Conservation (phyloP, 2,888 invertebrate species). For the Trichopria drosophilae region DNA sequence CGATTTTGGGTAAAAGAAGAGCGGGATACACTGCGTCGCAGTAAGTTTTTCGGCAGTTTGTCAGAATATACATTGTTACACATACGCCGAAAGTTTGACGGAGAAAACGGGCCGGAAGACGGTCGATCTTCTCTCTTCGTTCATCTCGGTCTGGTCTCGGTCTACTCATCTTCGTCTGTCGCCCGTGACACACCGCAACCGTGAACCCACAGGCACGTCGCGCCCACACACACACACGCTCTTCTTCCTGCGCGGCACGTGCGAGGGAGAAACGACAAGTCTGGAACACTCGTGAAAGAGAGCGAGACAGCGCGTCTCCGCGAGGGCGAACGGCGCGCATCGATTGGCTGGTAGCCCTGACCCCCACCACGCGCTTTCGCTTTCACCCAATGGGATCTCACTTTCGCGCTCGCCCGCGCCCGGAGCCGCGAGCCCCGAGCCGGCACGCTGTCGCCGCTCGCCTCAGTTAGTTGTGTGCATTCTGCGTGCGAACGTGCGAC, state of each 20-base stretch:
- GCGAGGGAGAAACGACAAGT: conserved; percentile 15
- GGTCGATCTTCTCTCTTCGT: too few relatives aligned
- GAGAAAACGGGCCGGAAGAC: too few relatives aligned
- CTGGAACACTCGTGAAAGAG: conserved; percentile 15
- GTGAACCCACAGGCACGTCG: too few relatives aligned
- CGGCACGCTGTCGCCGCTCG: conserved; percentile 15
- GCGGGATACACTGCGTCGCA: too few relatives aligned
- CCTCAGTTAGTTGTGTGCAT: conserved; percentile 30
- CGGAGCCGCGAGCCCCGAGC: conserved; percentile 3
- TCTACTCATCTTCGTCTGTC: too few relatives aligned
- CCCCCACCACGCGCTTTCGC: conserved; percentile 59
- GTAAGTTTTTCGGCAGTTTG: too few relatives aligned
- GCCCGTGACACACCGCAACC: too few relatives aligned
- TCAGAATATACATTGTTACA: too few relatives aligned
- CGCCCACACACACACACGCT: too few relatives aligned
- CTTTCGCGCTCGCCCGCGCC: conserved; percentile 54
- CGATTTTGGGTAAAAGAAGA: too few relatives aligned
- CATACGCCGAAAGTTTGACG: too few relatives aligned
- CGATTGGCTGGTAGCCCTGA: conserved; percentile 58
- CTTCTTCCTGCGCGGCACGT: conserved; percentile 13
- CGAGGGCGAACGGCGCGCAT: conserved; percentile 48
- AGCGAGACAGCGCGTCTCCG: conserved; percentile 26
- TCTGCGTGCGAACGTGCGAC: conserved; percentile 20
- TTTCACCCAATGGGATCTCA: conserved; percentile 59
- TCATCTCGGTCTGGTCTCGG: too few relatives aligned